Evolutionary conservation across 2,113 vertebrate species (phyloP).

Genomic region (Meriones unguiculatus): DNA sequence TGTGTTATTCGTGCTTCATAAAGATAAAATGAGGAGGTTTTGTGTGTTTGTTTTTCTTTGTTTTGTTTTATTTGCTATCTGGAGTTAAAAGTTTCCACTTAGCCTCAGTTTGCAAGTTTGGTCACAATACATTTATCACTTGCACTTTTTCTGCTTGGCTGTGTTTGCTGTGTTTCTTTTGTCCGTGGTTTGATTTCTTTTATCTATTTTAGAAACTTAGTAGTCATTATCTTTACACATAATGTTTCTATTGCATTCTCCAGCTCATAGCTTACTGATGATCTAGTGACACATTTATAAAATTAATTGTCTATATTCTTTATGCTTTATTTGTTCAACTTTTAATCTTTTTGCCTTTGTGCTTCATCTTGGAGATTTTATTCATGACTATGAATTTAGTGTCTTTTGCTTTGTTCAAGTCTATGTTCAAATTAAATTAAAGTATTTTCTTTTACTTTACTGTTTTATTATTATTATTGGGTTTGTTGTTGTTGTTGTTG

Average conservation of each 20-base stretch:
- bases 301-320: not conserved
- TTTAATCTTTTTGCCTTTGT: not conserved
- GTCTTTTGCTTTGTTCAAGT: not conserved
- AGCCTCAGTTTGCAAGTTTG: not conserved
- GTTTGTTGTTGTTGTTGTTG: too few relatives aligned
- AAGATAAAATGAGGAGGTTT: not conserved
- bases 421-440: conserved; percentile 17
- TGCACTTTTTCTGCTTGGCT: not conserved
- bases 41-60: not conserved
- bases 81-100: not conserved
- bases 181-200: not conserved
- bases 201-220: not conserved
- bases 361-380: not conserved
- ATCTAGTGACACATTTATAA: not conserved
- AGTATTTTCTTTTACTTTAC: not conserved
- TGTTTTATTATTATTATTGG: not conserved
- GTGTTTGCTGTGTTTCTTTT: not conserved
- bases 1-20: not conserved
- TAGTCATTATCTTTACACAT: not conserved
- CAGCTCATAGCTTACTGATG: not conserved
- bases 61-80: not conserved
- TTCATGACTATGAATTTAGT: not conserved
- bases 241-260: not conserved
- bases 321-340: not conserved
- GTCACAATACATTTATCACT: not conserved